Evolutionary conservation across 1,140 invertebrate genomes (phyloP), one percentile per base, ranked within the genome.

Genomic region (Dreissena rostriformis): DNA sequence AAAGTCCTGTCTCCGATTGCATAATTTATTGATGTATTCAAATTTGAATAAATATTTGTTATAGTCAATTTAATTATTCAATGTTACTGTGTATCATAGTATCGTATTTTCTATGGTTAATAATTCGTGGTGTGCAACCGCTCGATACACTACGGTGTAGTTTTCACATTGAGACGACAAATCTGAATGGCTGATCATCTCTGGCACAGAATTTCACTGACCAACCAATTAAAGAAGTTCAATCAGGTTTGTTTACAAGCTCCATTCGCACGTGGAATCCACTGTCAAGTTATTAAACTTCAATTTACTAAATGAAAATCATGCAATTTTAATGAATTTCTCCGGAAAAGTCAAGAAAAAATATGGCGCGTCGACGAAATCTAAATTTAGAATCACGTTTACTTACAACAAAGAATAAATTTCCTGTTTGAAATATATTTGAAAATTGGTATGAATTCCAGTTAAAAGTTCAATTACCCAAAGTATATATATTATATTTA

Each of bases 201-300:
- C 90, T 92, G 88, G 87, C 74, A 52, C 67, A 28, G 26, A 74
- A 88, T 39, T 87, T 86, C 82, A 86, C 90, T 92, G 91, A 92
- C 91, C 91, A 92, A 92, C 91, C 91, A 92, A 91, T 92, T 90
- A 88, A 87, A 89, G 88, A 91, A 91, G 87, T 87, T 89, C 86
- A 85, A 89, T 88, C 87, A 91, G 90, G 91, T 91, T 92, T 91
- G 91, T 91, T 92, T 87, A 88, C 88, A 86, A 88, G 82, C 88
- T 88, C 86, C 76, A 84, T 77, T 85, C 85, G 84, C 86, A 86
- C 89, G 87, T 90, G 73, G 83, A 82, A 84, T 84, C 73, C 89
- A 91, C 87, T 89, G 89, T 89, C 85, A 85, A 73, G 67, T 73
- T 67, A 65, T 74, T 78, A 52, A 68, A 67, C 75, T 12, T 61